Conservation (phyloP, 2,113 vertebrate genomes). For the Scomber scombrus region DNA sequence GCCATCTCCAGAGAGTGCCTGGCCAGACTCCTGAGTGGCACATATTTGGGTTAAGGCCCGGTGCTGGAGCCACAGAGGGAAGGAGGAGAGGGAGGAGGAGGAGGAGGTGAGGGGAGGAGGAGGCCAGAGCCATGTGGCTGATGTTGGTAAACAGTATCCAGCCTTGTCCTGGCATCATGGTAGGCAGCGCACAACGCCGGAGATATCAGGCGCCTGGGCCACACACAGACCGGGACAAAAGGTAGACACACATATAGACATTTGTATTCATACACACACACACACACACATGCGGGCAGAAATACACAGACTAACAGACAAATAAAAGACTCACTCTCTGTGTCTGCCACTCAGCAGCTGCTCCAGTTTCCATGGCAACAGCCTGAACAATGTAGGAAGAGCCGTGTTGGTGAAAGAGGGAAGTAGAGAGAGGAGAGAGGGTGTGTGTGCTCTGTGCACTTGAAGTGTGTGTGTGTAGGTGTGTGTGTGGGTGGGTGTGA, state of each 20-base stretch:
- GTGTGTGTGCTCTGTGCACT: constrained; percentile 75
- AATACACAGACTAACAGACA: constrained; percentile 80
- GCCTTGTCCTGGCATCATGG: constrained; percentile 85
- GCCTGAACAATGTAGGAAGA: constrained; percentile 89
- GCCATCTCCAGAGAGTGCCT: constrained; percentile 83
- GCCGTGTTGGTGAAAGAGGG: constrained; percentile 74
- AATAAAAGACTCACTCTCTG: constrained; percentile 82
- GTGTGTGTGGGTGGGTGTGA: constrained; percentile 77
- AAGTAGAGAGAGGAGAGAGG: constrained; percentile 57
- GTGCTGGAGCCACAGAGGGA: constrained; percentile 80
- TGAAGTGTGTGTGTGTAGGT: constrained; percentile 56
- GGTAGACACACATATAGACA: constrained; percentile 73
- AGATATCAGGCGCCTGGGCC: constrained; percentile 87
- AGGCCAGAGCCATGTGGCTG: constrained; percentile 89
- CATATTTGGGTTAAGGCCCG: constrained; percentile 86
- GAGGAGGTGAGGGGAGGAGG: constrained; percentile 48
- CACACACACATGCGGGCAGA: constrained; percentile 70
- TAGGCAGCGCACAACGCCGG: constrained; percentile 78
- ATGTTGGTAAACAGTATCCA: constrained; percentile 95
- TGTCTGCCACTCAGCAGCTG: constrained; percentile 94
- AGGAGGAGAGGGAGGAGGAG: constrained; percentile 50
- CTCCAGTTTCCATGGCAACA: constrained; percentile 91
- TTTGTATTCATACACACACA: constrained; percentile 78
- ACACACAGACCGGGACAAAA: constrained; percentile 86
- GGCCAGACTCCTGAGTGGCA: constrained; percentile 88